Conservation (phyloP, 2,888 invertebrate species). For the Neria commutata region DNA sequence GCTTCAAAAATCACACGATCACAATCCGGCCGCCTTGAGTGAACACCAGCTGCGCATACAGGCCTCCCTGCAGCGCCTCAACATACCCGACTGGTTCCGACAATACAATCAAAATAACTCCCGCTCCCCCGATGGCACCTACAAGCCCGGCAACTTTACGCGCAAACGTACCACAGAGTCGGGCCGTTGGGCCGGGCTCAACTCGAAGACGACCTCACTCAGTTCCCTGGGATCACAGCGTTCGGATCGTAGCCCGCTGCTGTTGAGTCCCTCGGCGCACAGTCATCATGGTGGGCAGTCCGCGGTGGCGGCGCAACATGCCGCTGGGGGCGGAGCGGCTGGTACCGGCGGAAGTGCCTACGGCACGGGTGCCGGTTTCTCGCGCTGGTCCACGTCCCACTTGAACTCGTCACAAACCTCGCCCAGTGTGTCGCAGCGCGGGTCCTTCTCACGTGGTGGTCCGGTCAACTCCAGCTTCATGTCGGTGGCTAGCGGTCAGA, state of each 20-base stretch:
- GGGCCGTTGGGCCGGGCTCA: conserved; percentile 70
- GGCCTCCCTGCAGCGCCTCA: conserved; percentile 89
- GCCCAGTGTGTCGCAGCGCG: conserved; percentile 75
- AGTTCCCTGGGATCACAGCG: conserved; percentile 71
- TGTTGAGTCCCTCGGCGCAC: conserved; percentile 62
- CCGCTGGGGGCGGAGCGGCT: conserved; percentile 27
- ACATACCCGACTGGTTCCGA: conserved; percentile 94
- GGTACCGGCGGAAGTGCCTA: conserved; percentile 22
- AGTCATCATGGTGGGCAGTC: conserved; percentile 62
- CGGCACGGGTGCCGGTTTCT: conserved; percentile 38
- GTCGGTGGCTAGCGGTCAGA: conserved; percentile 71
- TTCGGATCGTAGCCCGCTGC: conserved; percentile 61
- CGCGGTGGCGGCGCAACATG: conserved; percentile 23
- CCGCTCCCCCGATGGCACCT: conserved; percentile 44
- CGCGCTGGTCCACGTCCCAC: conserved; percentile 76
- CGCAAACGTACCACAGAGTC: conserved; percentile 77
- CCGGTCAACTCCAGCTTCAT: conserved; percentile 62
- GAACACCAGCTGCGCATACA: conserved; percentile 94
- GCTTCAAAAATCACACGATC: conserved; percentile 73
- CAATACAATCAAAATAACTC: conserved; percentile 56
- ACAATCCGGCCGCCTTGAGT: conserved; percentile 74
- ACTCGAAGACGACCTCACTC: conserved; percentile 86
- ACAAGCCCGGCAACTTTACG: conserved; percentile 78
- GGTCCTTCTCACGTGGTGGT: conserved; percentile 71
- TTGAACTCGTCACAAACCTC: conserved; percentile 77